A percentile compares a stretch with the other conserved stretches of the same genome.
These are phyloP conservation scores for Pocillopora damicornis DNA, from an alignment of 64 coral and sea anemone genomes.

Conservation along the genomic window DNA sequence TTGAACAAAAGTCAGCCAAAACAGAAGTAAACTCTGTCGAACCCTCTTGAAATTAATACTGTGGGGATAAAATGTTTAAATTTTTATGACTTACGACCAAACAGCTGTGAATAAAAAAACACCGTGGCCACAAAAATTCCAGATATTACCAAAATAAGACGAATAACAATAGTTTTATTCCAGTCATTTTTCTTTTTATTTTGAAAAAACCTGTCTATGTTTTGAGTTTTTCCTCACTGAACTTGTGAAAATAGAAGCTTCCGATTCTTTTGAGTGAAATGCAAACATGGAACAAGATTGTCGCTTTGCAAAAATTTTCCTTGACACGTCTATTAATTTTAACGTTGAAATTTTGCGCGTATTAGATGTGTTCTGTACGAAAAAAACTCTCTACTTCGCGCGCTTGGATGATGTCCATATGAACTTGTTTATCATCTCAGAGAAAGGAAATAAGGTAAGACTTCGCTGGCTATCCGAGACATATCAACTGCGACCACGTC, in stretches of 20 bases:
- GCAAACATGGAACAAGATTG: constrained; percentile 6
- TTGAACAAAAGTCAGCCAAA: constrained; percentile 15
- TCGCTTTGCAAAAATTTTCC: constrained; percentile 15
- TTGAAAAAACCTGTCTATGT: background rate
- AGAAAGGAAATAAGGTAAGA: constrained; percentile 9
- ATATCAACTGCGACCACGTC: constrained; percentile 2
- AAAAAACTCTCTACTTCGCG: background rate
- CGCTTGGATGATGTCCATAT: background rate
- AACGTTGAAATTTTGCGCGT: constrained; percentile 11
- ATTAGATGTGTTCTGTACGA: background rate
- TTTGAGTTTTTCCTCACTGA: background rate
- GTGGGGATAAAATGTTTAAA: constrained; percentile 25
- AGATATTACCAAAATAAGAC: background rate
- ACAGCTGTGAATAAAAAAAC: constrained; percentile 30
- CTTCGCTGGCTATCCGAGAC: background rate
- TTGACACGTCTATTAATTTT: constrained; percentile 12
- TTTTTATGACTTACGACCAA: constrained; percentile 24
- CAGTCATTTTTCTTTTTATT: background rate
- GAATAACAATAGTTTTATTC: background rate
- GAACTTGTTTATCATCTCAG: background rate
- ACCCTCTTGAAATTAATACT: constrained; percentile 38
- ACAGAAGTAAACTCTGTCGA: constrained; percentile 26
- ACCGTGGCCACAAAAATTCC: constrained; percentile 6
- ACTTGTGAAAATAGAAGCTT: background rate
- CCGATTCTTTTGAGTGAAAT: background rate